These are phyloP conservation scores for Eilema caniola DNA, from an alignment of 2,888 invertebrate genomes.

Conservation along the genomic window DNA sequence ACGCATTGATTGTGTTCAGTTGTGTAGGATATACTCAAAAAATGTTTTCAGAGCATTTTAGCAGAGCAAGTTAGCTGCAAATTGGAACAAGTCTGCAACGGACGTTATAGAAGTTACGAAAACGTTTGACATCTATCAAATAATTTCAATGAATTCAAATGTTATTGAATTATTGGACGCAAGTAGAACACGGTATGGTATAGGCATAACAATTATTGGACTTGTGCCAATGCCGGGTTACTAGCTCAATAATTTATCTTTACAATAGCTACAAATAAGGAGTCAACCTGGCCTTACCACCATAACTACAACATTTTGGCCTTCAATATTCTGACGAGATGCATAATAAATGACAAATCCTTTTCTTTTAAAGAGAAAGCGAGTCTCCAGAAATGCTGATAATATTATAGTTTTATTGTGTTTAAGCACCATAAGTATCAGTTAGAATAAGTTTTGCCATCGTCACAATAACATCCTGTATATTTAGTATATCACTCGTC, in stretches of 20 bases:
- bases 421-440: background rate
- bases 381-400: background rate
- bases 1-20: background rate
- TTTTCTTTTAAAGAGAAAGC: background rate
- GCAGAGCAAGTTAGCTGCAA: no score
- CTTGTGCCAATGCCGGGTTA: conserved; percentile 56
- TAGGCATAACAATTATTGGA: conserved; percentile 44
- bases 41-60: no score
- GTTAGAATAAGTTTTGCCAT: background rate
- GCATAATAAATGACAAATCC: background rate
- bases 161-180: background rate
- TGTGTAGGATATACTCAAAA: background rate
- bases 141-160: background rate
- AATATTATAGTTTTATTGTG: background rate
- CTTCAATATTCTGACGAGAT: conserved; percentile 7
- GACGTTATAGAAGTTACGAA: conserved; percentile 28
- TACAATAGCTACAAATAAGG: conserved; percentile 39
- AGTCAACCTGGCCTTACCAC: conserved; percentile 25
- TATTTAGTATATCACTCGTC: background rate
- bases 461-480: background rate
- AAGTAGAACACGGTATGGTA: background rate
- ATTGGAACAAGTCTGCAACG: no score
- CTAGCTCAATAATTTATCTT: conserved; percentile 56
- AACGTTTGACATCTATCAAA: conserved; percentile 8
- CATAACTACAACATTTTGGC: background rate